phyloP scores from a whole-genome alignment of 2,797 vertebrate species.

The Kryptolebias ocellatus region DNA sequence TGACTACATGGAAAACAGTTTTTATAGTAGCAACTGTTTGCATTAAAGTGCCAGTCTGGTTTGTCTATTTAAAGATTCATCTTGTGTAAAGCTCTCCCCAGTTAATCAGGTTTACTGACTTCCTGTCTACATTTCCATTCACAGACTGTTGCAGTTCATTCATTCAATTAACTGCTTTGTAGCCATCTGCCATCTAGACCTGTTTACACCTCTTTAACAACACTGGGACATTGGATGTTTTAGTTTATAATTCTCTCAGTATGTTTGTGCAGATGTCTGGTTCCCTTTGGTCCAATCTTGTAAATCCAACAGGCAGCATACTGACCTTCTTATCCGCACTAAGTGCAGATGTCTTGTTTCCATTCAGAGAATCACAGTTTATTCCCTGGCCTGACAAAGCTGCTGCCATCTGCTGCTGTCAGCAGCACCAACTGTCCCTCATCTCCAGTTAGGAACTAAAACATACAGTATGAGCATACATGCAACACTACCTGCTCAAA shows the following conservation, averaged over 20 bases:
- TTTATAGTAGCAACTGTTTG: no score
- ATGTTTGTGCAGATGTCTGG: neutral
- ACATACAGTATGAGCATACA: no score
- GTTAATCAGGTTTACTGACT: constrained; percentile 10
- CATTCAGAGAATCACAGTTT: constrained; percentile 22
- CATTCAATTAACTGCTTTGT: neutral
- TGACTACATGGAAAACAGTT: no score
- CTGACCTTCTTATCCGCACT: constrained; percentile 12
- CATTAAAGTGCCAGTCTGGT: neutral
- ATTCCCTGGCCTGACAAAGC: neutral
- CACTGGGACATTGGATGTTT: neutral
- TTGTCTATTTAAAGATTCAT: constrained; percentile 27
- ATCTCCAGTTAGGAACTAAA: neutral
- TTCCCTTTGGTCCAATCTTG: neutral
- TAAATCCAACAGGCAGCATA: constrained; percentile 9
- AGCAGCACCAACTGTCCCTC: constrained; percentile 1
- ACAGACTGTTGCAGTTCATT: constrained; percentile 16
- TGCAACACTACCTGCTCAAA: no score
- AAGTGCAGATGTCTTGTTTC: constrained; percentile 29
- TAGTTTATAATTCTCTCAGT: neutral
- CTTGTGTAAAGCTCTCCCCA: constrained; percentile 12
- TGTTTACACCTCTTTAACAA: constrained; percentile 16
- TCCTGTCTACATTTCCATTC: constrained; percentile 46
- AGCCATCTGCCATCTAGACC: constrained; percentile 20
- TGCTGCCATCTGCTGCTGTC: constrained; percentile 26